phyloP scores from a whole-genome alignment of 2,113 vertebrate species.

The Strigops habroptila region DNA sequence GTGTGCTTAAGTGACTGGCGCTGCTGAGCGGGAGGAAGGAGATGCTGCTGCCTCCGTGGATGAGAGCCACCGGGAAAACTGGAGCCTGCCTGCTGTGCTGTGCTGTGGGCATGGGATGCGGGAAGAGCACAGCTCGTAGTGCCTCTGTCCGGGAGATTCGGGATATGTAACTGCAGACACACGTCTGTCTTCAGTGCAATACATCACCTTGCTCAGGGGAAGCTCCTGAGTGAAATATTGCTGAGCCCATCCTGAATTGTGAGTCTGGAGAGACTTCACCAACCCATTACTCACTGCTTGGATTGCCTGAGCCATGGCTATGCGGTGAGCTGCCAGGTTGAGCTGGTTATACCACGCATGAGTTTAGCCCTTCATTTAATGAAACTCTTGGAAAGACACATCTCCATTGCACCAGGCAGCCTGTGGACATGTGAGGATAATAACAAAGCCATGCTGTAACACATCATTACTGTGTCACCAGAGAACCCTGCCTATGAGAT shows the following conservation, averaged over 20 bases:
- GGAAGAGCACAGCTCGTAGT: rapidly evolving
- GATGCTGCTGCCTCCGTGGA: background rate
- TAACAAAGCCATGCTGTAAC: background rate
- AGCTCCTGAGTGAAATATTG: background rate
- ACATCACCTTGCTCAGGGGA: background rate
- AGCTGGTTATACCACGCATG: background rate
- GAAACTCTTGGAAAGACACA: background rate
- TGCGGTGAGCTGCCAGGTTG: background rate
- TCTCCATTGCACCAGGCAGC: background rate
- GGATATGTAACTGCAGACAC: background rate
- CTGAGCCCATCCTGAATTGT: rapidly evolving
- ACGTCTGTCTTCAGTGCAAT: background rate
- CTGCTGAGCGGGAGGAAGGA: background rate
- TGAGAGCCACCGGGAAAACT: rapidly evolving
- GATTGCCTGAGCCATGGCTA: background rate
- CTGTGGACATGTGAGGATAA: background rate
- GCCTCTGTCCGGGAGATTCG: rapidly evolving
- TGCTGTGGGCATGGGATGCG: background rate
- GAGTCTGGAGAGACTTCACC: background rate
- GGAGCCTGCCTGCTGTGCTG: background rate
- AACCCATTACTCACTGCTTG: background rate
- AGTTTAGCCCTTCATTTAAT: background rate
- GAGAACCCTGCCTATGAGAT: background rate
- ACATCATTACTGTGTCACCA: background rate
- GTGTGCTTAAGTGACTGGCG: rapidly evolving